Percentiles rank a stretch among this genome's conserved stretches.
Evolutionary conservation across 2,797 vertebrate species (phyloP).

Genomic region (Sebastes dallii): DNA sequence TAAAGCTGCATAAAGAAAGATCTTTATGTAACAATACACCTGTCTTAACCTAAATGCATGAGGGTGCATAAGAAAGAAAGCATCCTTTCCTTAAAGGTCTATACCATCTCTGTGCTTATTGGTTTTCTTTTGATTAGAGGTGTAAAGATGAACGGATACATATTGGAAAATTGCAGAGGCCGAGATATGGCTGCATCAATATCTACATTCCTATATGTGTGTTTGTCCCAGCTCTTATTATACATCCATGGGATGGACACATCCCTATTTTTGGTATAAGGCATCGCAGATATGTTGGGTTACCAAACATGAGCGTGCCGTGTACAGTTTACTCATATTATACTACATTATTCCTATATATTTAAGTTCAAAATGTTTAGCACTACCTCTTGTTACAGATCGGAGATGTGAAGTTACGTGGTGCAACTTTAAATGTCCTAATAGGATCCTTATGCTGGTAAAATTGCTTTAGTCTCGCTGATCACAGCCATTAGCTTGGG

Average conservation of each 20-base stretch:
- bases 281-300: background rate
- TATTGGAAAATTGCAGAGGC: background rate
- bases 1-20: background rate
- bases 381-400: background rate
- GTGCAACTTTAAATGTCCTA: background rate
- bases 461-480: background rate
- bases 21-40: slow-evolving; percentile 10
- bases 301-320: background rate
- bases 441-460: background rate
- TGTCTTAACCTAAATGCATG: background rate
- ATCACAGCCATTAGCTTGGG: background rate
- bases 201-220: background rate
- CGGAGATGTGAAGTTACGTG: background rate
- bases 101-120: fast-evolving
- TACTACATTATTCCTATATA: background rate
- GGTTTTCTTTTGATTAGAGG: background rate
- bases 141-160: background rate
- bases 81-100: background rate
- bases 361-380: background rate
- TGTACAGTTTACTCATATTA: background rate
- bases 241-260: background rate
- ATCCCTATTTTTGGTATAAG: background rate
- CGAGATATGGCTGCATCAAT: background rate
- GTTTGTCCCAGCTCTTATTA: background rate
- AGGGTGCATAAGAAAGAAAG: background rate